Percentiles rank a stretch among this genome's conserved stretches.
phyloP scores from a whole-genome alignment of 2,888 invertebrate genomes.

The Drosophila meridiana region DNA sequence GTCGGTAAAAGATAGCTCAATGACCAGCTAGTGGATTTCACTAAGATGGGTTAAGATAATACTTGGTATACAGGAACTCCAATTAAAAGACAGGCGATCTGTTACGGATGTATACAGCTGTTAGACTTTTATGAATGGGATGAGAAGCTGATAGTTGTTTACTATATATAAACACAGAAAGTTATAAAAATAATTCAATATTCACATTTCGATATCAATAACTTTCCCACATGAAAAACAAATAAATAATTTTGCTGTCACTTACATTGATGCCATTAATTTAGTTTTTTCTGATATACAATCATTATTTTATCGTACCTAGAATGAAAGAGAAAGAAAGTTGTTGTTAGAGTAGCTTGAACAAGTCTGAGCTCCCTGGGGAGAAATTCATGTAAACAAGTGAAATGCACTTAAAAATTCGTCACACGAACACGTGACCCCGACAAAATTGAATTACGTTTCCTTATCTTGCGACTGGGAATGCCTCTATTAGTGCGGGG shows the following conservation, averaged over 20 bases:
- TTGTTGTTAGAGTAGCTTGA: conserved; percentile 26
- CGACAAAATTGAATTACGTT: conserved; percentile 64
- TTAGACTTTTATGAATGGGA: not conserved
- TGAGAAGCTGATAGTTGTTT: too few species aligned
- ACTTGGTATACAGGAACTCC: too few species aligned
- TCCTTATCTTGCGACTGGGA: conserved; percentile 4
- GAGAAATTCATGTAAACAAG: conserved; percentile 31
- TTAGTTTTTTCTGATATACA: not conserved
- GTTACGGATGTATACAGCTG: not conserved
- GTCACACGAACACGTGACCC: conserved; percentile 68
- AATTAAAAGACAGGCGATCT: not conserved
- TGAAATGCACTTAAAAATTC: conserved; percentile 73
- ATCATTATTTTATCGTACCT: conserved; percentile 47
- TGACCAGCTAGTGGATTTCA: not conserved
- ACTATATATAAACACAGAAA: not conserved
- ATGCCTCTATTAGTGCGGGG: conserved; percentile 13
- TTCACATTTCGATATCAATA: not conserved
- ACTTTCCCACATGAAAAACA: not conserved
- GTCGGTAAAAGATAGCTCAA: conserved; percentile 1
- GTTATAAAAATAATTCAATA: not conserved
- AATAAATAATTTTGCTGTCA: not conserved
- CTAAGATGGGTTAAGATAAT: conserved; percentile 9
- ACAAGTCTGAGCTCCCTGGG: not conserved
- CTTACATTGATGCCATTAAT: conserved; percentile 5
- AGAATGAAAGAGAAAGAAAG: conserved; percentile 37